Base-by-base conservation (phyloP, 2,888 invertebrate genomes). In the Toxonevra muliebris region DNA sequence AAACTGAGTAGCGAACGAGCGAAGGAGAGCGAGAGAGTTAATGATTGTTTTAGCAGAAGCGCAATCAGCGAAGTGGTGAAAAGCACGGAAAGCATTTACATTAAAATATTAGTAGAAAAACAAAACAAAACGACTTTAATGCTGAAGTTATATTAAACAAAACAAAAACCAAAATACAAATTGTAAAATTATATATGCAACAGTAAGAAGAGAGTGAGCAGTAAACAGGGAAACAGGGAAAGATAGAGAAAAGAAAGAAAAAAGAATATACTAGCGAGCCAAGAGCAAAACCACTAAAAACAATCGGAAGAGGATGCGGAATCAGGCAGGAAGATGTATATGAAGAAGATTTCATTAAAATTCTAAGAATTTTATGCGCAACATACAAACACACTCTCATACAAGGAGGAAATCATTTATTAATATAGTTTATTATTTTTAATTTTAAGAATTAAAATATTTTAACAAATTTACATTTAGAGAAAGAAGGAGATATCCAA, bases 121-220 rank as follows among this genome's bases (percentile, higher is more conserved):
- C 40, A 61, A 8, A 63, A 12, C 40, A 55, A 55, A 55, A 58
- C 59, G 65, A 59, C 59, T 65, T 65, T 65, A 58, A 59, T 65
- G 65, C 65, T 65, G 65, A 65, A 59, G 45, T 57, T 43, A 50
- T 65, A 58, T 57, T 58, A 58, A 13, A 58, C 15, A 54, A 19
- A 65, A 54, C 48, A 52, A 13, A 58, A 42, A 62, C 20, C 58
- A 45, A 73, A 76, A 70, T 72, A 61, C 58, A 71, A 70, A 72
- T 65, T 61, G 48, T 48, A 45, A 62, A 48, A 61, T 55, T 45
- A 57, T n/a, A 63, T 59, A 60, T 58, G 57, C 54, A 65, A 40
- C 54, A 53, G 48, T 60, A 69, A 68, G 68, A 69, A 72, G 74
- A 69, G 71, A 72, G 59, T 61, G 62, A 68, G 71, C 72, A 71